A percentile compares a stretch with the other conserved stretches of the same genome.
Conservation (phyloP, 2,113 vertebrate species). For the Pristiophorus japonicus region DNA sequence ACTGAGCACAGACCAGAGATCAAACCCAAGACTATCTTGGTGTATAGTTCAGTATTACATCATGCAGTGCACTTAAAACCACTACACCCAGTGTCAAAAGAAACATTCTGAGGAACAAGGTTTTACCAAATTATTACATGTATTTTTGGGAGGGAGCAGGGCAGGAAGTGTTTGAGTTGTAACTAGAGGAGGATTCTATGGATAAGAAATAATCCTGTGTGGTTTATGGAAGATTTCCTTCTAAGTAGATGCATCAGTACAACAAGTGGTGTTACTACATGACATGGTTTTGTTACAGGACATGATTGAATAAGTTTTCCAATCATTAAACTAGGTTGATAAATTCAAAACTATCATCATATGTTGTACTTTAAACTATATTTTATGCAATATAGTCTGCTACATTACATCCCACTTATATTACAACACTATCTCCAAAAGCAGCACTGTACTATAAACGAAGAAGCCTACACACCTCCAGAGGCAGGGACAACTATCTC, state of each 20-base stretch:
- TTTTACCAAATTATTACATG: not conserved
- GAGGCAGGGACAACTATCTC: not conserved
- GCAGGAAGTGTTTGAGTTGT: not conserved
- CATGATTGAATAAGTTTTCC: not conserved
- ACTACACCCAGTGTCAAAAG: not conserved
- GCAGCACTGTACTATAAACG: not conserved
- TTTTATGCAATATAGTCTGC: not conserved
- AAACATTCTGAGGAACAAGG: not conserved
- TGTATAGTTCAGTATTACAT: not conserved
- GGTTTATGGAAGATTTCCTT: slow-evolving; percentile 1
- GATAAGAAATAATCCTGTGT: not conserved
- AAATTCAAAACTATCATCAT: not conserved
- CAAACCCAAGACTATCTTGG: not conserved
- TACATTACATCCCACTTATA: not conserved
- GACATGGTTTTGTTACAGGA: not conserved
- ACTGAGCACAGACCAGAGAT: not conserved
- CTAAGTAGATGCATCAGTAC: not conserved
- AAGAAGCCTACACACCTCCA: too few species aligned
- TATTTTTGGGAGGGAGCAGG: not conserved
- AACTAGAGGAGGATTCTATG: not conserved
- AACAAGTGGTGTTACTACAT: not conserved
- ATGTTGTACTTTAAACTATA: not conserved
- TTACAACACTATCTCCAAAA: not conserved
- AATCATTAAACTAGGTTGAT: not conserved
- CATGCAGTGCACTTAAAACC: not conserved